Evolutionary conservation across 2,113 vertebrate species (phyloP).

Genomic region (Gallinago paraguaiae): DNA sequence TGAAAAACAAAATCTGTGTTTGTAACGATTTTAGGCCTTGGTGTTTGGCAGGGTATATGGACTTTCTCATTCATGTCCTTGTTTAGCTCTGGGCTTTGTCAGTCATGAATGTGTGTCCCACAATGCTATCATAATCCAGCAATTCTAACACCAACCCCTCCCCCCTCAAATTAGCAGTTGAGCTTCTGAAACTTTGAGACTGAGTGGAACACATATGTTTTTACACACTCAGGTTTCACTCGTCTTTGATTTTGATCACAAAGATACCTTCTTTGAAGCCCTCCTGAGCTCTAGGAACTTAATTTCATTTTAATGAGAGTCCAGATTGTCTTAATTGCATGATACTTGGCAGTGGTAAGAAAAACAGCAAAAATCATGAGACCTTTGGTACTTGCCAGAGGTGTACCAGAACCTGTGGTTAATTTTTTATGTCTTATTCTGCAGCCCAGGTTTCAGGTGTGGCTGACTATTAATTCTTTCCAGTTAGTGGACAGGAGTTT

Average conservation of each 20-base stretch:
- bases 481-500: constrained; percentile 11
- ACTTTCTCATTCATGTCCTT: fast-evolving
- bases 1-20: not conserved
- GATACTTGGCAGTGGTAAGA: constrained; percentile 42
- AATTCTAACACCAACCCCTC: not conserved
- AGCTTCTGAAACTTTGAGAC: not conserved
- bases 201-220: not conserved
- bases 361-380: constrained; percentile 12
- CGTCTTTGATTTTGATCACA: constrained; percentile 15
- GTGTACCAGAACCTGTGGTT: not conserved
- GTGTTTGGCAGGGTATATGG: not conserved
- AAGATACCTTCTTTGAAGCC: constrained; percentile 30
- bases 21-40: not conserved
- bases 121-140: not conserved
- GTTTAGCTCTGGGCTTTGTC: not conserved
- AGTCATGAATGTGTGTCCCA: not conserved
- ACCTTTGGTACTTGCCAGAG: constrained; percentile 36
- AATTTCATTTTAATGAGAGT: constrained; percentile 47
- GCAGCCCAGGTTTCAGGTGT: constrained; percentile 25
- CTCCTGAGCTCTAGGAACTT: not conserved
- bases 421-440: not conserved
- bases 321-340: constrained; percentile 48
- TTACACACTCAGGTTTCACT: constrained; percentile 20
- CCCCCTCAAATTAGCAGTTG: not conserved
- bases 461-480: not conserved